Conservation (phyloP, 1,140 invertebrate genomes). For the Arctopsyche grandis region DNA sequence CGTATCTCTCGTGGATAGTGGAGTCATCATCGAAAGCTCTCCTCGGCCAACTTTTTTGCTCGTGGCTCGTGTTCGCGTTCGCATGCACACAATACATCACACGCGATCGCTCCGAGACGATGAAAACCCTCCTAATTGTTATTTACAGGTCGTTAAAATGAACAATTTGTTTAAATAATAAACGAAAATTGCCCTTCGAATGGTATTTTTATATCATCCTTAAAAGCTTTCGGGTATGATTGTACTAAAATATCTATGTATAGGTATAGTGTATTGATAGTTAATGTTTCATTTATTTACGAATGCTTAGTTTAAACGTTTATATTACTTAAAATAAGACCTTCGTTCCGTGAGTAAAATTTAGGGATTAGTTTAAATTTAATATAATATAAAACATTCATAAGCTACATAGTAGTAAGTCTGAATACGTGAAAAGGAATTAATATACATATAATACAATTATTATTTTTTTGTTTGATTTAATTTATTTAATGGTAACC, state of each 20-base stretch:
- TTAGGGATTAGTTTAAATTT: too few species aligned
- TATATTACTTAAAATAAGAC: too few species aligned
- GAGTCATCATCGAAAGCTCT: constrained; percentile 22
- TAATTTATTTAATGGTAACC: too few species aligned
- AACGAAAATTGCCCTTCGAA: not conserved
- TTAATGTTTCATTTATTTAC: too few species aligned
- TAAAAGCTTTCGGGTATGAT: not conserved
- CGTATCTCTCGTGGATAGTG: not conserved
- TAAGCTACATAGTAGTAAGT: too few species aligned
- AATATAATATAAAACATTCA: too few species aligned
- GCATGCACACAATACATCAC: not conserved
- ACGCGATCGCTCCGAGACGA: not conserved
- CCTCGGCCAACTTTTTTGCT: not conserved
- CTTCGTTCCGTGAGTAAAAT: too few species aligned
- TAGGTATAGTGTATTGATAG: too few species aligned
- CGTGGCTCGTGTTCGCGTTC: not conserved
- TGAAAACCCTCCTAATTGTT: constrained; percentile 4
- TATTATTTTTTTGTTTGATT: too few species aligned
- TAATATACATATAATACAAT: too few species aligned
- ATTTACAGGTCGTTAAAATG: constrained; percentile 13
- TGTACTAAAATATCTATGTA: not conserved
- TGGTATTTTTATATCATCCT: not conserved
- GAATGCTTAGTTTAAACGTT: too few species aligned
- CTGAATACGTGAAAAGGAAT: too few species aligned
- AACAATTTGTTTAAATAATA: constrained; percentile 5